These are phyloP conservation scores for Mormyrops attenuatus DNA, from an alignment of 2,797 vertebrate species.

Conservation along the genomic window DNA sequence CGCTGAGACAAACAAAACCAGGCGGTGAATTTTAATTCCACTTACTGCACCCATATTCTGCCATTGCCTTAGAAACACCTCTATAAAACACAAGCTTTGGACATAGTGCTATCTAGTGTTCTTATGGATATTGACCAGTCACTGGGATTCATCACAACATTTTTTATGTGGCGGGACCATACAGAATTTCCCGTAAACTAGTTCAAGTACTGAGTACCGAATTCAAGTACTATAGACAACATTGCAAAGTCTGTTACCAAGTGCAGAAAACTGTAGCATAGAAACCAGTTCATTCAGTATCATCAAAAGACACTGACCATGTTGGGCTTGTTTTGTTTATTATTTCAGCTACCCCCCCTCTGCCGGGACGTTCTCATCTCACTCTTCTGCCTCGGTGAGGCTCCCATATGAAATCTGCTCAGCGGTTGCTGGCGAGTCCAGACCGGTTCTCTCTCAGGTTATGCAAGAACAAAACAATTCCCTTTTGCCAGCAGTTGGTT, in stretches of 20 bases:
- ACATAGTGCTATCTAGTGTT: not conserved
- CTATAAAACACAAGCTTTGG: not conserved
- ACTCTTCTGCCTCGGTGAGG: not conserved
- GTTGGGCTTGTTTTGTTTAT: not conserved
- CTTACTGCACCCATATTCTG: not conserved
- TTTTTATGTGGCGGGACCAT: not conserved
- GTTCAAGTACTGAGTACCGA: too few species aligned
- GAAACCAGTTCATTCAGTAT: not conserved
- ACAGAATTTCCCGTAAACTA: not conserved
- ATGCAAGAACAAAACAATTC: not conserved
- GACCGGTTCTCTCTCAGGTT: not conserved
- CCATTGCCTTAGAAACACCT: not conserved
- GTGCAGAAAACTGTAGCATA: too few species aligned
- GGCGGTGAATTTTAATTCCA: not conserved
- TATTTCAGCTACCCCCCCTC: not conserved
- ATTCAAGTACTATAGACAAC: not conserved
- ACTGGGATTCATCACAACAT: not conserved
- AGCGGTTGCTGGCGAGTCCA: too few species aligned
- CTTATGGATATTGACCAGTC: not conserved
- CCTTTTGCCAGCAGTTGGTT: not conserved
- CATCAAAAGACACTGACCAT: not conserved
- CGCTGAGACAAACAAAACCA: not conserved
- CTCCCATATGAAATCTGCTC: not conserved
- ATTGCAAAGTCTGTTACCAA: not conserved
- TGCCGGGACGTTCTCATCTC: too few species aligned